Conservation (phyloP, 1,140 invertebrate species). For the Drepana arcuata region DNA sequence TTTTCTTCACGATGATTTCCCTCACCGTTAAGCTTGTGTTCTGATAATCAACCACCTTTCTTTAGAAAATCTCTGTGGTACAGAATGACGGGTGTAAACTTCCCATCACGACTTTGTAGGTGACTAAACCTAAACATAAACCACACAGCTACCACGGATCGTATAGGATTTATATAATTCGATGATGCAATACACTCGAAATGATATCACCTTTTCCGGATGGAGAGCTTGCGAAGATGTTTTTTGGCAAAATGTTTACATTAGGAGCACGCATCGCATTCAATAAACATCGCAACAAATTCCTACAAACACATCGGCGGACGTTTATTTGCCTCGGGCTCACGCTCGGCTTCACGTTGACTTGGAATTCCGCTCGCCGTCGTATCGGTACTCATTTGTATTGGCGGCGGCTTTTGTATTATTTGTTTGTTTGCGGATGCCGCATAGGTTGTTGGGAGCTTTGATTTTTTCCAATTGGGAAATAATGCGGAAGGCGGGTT, state of each 20-base stretch:
- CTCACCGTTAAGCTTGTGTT: too few species aligned
- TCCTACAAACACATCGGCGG: constrained; percentile 59
- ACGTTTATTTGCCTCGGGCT: constrained; percentile 60
- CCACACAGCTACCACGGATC: too few species aligned
- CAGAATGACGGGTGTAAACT: constrained; percentile 6
- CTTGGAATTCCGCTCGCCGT: constrained; percentile 46
- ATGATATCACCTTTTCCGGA: too few species aligned
- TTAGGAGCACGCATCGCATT: constrained; percentile 40
- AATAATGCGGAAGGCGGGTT: constrained; percentile 54
- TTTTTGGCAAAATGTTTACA: constrained; percentile 30
- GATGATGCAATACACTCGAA: too few species aligned
- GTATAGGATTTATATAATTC: too few species aligned
- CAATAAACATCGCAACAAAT: constrained; percentile 63
- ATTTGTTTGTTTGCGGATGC: constrained; percentile 68
- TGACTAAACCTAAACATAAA: too few species aligned
- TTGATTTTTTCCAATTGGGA: constrained; percentile 68
- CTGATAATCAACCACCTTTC: too few species aligned
- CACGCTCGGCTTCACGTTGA: constrained; percentile 50
- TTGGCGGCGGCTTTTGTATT: constrained; percentile 56
- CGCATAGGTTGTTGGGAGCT: constrained; percentile 48
- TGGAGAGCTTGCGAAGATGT: constrained; percentile 9
- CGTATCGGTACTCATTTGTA: constrained; percentile 67
- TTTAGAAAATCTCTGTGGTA: too few species aligned
- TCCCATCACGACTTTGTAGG: too few species aligned
- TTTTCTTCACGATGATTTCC: too few species aligned